phyloP scores from a whole-genome alignment of 1,140 invertebrate species.

The Trichonephila inaurata region DNA sequence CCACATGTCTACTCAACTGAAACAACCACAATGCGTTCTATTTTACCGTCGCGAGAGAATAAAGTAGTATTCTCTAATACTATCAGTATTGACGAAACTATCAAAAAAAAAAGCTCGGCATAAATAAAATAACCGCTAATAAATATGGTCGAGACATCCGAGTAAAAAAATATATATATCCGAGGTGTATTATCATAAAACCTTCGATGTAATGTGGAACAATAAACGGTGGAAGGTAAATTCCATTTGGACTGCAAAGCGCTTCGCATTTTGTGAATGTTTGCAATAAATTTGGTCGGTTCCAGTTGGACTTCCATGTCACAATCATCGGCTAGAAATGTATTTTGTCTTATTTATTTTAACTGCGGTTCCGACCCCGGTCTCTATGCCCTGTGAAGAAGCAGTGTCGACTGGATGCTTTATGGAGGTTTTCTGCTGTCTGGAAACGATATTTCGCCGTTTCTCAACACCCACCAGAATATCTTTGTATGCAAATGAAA shows the following conservation, averaged over 20 bases:
- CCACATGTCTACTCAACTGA: conserved; percentile 30
- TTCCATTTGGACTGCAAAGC: not conserved
- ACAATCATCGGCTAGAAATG: conserved; percentile 27
- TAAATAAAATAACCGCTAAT: conserved; percentile 31
- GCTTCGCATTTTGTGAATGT: not conserved
- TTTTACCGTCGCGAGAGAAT: not conserved
- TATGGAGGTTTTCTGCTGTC: conserved; percentile 33
- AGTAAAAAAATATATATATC: conserved; percentile 18
- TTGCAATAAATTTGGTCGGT: conserved; percentile 20
- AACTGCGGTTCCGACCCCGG: conserved; percentile 1
- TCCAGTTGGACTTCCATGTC: conserved; percentile 29
- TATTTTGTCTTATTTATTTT: conserved; percentile 27
- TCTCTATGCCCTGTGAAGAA: not conserved
- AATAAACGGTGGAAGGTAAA: conserved; percentile 10
- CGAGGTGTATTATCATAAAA: conserved; percentile 20
- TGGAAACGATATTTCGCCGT: conserved; percentile 4
- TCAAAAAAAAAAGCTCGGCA: conserved; percentile 13
- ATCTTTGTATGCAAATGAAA: conserved; percentile 29
- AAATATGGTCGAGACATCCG: conserved; percentile 14
- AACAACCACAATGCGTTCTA: conserved; percentile 21
- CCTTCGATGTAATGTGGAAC: conserved; percentile 37
- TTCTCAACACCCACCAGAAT: not conserved
- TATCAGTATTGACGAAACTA: conserved; percentile 25
- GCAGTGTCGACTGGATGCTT: not conserved
- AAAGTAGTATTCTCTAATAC: conserved; percentile 31